These are phyloP conservation scores for Falco peregrinus DNA, from an alignment of 2,797 vertebrate species.

Conservation along the genomic window DNA sequence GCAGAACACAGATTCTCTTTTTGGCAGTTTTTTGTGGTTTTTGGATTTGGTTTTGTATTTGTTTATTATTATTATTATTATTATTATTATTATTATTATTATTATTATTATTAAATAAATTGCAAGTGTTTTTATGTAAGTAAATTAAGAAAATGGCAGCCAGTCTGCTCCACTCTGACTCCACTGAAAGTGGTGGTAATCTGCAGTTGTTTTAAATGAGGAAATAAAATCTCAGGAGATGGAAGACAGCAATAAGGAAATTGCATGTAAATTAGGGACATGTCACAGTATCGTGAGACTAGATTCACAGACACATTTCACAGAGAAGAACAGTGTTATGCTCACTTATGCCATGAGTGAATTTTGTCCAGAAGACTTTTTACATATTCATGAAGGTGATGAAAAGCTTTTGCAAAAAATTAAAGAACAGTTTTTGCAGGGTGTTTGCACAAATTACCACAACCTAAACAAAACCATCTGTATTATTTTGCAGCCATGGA, in stretches of 20 bases:
- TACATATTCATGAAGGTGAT: neutral
- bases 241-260: neutral
- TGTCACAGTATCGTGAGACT: neutral
- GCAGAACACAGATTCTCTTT: neutral
- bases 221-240: neutral
- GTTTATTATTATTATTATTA: too few species aligned
- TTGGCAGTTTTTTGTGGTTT: neutral
- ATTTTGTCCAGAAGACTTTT: neutral
- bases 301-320: neutral
- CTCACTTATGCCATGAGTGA: neutral
- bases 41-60: neutral
- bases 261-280: neutral
- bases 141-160: neutral
- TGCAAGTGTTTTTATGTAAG: neutral
- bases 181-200: neutral
- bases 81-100: neutral
- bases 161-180: neutral
- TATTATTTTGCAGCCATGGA: neutral
- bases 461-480: neutral
- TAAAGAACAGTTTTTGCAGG: neutral
- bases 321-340: neutral
- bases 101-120: neutral
- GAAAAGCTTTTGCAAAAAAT: neutral
- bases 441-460: neutral
- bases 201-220: neutral